Conservation (phyloP, 2,797 vertebrate genomes). For the Silurus lanzhouensis region DNA sequence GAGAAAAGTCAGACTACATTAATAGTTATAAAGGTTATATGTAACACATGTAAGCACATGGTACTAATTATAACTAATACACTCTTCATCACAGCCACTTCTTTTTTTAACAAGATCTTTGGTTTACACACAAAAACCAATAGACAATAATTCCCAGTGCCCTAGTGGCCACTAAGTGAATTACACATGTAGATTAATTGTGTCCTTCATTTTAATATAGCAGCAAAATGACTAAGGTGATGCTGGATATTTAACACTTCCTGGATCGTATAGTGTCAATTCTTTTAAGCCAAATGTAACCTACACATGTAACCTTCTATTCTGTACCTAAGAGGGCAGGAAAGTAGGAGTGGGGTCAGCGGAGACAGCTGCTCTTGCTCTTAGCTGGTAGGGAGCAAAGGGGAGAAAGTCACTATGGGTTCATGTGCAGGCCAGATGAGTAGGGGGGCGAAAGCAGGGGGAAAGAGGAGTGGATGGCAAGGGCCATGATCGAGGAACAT, state of each 20-base stretch:
- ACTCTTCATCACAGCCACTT: background rate
- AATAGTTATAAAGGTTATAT: too few relatives aligned
- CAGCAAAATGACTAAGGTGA: background rate
- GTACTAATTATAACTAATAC: background rate
- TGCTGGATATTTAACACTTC: background rate
- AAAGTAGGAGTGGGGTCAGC: slow-evolving; percentile 25
- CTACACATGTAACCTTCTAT: slow-evolving; percentile 3
- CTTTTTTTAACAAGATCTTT: background rate
- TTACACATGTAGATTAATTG: background rate
- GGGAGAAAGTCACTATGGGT: slow-evolving; percentile 61
- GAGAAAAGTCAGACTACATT: too few relatives aligned
- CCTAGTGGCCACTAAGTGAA: background rate
- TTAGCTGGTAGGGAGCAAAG: slow-evolving; percentile 60
- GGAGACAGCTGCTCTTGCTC: slow-evolving; percentile 50
- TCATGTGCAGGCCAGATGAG: slow-evolving; percentile 62
- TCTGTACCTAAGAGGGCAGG: slow-evolving; percentile 30
- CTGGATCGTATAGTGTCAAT: background rate
- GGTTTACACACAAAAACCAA: background rate
- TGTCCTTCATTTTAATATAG: slow-evolving; percentile 11
- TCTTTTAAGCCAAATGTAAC: background rate
- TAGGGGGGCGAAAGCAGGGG: slow-evolving; percentile 53
- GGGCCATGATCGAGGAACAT: slow-evolving; percentile 7
- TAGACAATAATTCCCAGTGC: background rate
- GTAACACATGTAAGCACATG: too few relatives aligned
- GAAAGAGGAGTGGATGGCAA: slow-evolving; percentile 45